Conservation (phyloP, 2,888 invertebrate species). For the Trissolcus brochymenae region DNA sequence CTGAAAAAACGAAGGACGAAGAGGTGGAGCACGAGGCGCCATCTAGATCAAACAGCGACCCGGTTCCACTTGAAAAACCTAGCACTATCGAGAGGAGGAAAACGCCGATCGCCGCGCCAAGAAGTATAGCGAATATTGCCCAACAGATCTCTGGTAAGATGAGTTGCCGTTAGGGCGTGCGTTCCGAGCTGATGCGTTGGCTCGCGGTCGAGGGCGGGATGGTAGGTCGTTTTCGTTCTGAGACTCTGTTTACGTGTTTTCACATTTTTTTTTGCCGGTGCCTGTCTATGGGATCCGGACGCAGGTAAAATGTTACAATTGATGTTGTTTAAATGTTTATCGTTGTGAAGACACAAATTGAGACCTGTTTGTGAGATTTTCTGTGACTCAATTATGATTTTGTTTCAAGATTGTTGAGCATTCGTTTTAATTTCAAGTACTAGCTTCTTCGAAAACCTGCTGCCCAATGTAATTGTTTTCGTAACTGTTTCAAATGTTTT, state of each 20-base stretch:
- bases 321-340: slow-evolving; percentile 15
- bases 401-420: no score
- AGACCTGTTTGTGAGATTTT: no score
- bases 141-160: slow-evolving; percentile 56
- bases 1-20: slow-evolving; percentile 13
- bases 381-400: no score
- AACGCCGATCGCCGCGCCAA: slow-evolving; percentile 79
- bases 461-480: no score
- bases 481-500: no score
- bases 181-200: slow-evolving; percentile 20
- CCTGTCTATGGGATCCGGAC: not conserved
- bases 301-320: not conserved
- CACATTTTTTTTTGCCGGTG: slow-evolving; percentile 25
- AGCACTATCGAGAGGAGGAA: slow-evolving; percentile 75
- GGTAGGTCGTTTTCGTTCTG: slow-evolving; percentile 33
- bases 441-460: no score
- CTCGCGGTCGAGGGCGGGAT: slow-evolving; percentile 32
- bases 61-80: slow-evolving; percentile 68
- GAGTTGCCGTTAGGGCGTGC: slow-evolving; percentile 25
- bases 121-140: slow-evolving; percentile 71
- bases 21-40: slow-evolving; percentile 60
- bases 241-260: slow-evolving; percentile 10
- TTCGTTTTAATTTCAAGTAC: no score
- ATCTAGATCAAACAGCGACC: slow-evolving; percentile 10
- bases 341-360: not conserved